A percentile compares a stretch with the other conserved stretches of the same genome.
Evolutionary conservation across 2,888 invertebrate genomes (phyloP).

Genomic region (Labia minor): DNA sequence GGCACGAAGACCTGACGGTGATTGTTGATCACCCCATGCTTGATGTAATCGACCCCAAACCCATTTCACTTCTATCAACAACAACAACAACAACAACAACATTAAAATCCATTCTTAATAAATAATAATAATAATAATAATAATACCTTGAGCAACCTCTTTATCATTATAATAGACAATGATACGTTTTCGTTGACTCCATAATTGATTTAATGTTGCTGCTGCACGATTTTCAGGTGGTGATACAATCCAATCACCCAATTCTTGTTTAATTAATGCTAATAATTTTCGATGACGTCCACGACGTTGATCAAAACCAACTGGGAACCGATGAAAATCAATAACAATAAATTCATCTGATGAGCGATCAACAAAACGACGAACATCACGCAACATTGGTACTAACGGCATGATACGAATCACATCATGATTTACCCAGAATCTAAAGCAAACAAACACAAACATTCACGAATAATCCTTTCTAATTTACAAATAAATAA

Average conservation of each 20-base stretch:
- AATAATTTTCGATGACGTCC: conserved; percentile 45
- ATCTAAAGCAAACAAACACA: conserved; percentile 44
- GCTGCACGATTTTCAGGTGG: conserved; percentile 40
- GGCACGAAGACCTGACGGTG: conserved; percentile 35
- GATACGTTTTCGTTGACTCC: conserved; percentile 43
- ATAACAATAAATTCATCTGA: conserved; percentile 62
- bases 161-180: conserved; percentile 50
- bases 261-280: conserved; percentile 44
- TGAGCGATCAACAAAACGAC: conserved; percentile 54
- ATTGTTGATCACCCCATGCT: conserved; percentile 48
- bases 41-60: conserved; percentile 53
- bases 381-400: conserved; percentile 56
- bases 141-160: conserved; percentile 37
- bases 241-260: conserved; percentile 46
- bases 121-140: too few species aligned
- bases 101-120: too few species aligned
- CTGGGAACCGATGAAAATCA: conserved; percentile 73
- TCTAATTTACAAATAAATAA: too few species aligned
- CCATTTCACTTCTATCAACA: conserved; percentile 46
- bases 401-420: conserved; percentile 55
- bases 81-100: too few species aligned
- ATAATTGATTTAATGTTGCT: conserved; percentile 48
- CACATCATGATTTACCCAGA: conserved; percentile 64
- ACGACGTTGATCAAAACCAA: conserved; percentile 46
- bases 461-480: too few species aligned